Evolutionary conservation across 30 jellyfish, hydroid and myxozoan genomes (phyloP), one percentile per base, ranked within the genome.

Genomic region (Pelagia noctiluca): DNA sequence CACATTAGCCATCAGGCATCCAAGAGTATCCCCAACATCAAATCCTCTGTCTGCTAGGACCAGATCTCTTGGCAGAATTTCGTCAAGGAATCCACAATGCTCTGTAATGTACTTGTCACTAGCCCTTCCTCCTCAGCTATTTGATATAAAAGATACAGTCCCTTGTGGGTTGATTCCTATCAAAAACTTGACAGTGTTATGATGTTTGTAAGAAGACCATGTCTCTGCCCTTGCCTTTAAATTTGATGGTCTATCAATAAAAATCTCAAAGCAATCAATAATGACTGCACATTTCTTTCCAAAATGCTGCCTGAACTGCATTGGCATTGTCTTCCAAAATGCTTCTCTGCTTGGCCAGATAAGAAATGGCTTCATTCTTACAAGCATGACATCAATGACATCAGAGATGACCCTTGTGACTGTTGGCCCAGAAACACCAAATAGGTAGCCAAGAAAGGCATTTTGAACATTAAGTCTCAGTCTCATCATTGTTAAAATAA

Each of bases 201-300:
- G 80, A 26, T 67, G 80, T 23, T 67, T 67, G 67, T 67, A 67
- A 30, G 26, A 18, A 18, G 80, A 67, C 63, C 73, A 67, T 18
- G 80, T 67, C 35, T 31, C 18, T 67, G 80, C 80, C 28, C 85
- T 10, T 5, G 85, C 85, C n/a, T 21, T 21, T 32, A 72, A 23
- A 48, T 72, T 72, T 35, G 85, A 42, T 42, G 85, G 85, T 72
- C 50, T 72, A 18, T 72, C 50, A 22, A 72, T 72, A 31, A 72
- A 72, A 16, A 72, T 30, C 28, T 67, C 80, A 67, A 67, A 67
- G 66, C 80, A 67, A 67, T 67, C 80, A 60, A 60, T 60, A 5
- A 60, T 60, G 36, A 60, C 73, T 22, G 73, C 73, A 24, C 32
- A 24, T 60, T 67, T 67, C 13, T 26, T 67, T 22, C 36, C 66